These are phyloP conservation scores for Caradrina clavipalpis DNA, from an alignment of 2,888 invertebrate genomes.

Conservation along the genomic window DNA sequence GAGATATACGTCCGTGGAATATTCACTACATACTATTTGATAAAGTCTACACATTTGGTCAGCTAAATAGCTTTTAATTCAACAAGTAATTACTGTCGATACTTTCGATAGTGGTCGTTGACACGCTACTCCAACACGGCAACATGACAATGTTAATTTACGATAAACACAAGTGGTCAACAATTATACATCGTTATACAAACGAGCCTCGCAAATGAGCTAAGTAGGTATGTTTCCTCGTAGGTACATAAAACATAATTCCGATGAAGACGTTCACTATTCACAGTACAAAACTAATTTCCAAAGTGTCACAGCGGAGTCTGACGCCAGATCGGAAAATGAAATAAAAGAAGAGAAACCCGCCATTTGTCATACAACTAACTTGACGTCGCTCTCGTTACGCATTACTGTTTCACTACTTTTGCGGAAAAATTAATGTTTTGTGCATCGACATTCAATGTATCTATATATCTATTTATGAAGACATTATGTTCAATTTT, in stretches of 20 bases:
- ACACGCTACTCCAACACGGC: constrained; percentile 30
- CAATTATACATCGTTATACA: constrained; percentile 27
- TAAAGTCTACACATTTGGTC: constrained; percentile 13
- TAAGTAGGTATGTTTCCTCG: constrained; percentile 29
- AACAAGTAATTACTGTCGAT: constrained; percentile 27
- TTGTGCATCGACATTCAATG: constrained; percentile 4
- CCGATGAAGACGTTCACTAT: constrained; percentile 68
- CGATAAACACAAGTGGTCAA: constrained; percentile 24
- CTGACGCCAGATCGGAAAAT: constrained; percentile 64
- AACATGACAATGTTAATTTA: constrained; percentile 32
- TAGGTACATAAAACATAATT: constrained; percentile 38
- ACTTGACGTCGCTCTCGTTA: constrained; percentile 13
- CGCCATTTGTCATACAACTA: constrained; percentile 61
- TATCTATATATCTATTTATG: neutral
- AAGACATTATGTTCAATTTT: constrained; percentile 5
- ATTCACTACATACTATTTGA: constrained; percentile 15
- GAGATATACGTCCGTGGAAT: neutral
- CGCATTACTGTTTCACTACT: constrained; percentile 12
- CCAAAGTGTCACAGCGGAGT: constrained; percentile 74
- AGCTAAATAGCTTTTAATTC: constrained; percentile 21
- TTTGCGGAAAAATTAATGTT: constrained; percentile 2
- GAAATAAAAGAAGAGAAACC: constrained; percentile 63
- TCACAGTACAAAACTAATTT: constrained; percentile 77
- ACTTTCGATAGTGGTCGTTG: constrained; percentile 30
- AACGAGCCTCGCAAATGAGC: constrained; percentile 12